Percentiles rank a stretch among this genome's conserved stretches.
phyloP scores from a whole-genome alignment of 2,888 invertebrate genomes.

The Lepidocyrtoides sp. region DNA sequence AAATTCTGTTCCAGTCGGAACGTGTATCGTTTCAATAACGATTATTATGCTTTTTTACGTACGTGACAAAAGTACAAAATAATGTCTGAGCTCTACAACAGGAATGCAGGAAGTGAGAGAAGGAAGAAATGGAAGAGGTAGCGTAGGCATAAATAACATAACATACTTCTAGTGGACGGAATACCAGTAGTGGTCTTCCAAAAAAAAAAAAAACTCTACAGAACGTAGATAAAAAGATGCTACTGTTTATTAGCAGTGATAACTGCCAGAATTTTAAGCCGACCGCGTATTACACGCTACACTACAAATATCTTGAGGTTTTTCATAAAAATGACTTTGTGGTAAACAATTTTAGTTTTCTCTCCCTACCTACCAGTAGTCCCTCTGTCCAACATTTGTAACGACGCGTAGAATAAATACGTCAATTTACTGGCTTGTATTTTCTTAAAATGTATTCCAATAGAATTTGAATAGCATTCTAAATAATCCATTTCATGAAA shows the following conservation, averaged over 20 bases:
- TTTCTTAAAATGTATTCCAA: constrained; percentile 5
- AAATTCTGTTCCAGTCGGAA: constrained; percentile 57
- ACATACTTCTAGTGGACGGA: neutral
- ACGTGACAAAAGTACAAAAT: constrained; percentile 83
- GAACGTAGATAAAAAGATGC: constrained; percentile 35
- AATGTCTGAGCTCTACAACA: constrained; percentile 1
- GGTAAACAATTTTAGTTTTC: constrained; percentile 67
- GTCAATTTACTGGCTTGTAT: constrained; percentile 62
- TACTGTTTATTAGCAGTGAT: constrained; percentile 60
- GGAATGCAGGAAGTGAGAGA: constrained; percentile 14
- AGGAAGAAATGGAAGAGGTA: neutral
- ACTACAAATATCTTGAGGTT: constrained; percentile 67
- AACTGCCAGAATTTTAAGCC: constrained; percentile 53
- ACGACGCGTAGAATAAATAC: constrained; percentile 42
- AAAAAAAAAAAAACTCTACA: neutral
- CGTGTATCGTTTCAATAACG: constrained; percentile 75
- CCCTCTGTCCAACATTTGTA: neutral
- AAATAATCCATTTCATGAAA: constrained; percentile 1
- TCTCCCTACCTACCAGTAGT: neutral
- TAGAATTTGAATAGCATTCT: constrained; percentile 11
- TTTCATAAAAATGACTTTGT: neutral
- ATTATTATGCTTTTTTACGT: constrained; percentile 75
- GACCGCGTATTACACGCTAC: constrained; percentile 47
- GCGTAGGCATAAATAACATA: neutral
- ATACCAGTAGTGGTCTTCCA: constrained; percentile 4